Evolutionary conservation across 2,113 vertebrate species (phyloP).

Genomic region (Phyllopteryx taeniolatus): DNA sequence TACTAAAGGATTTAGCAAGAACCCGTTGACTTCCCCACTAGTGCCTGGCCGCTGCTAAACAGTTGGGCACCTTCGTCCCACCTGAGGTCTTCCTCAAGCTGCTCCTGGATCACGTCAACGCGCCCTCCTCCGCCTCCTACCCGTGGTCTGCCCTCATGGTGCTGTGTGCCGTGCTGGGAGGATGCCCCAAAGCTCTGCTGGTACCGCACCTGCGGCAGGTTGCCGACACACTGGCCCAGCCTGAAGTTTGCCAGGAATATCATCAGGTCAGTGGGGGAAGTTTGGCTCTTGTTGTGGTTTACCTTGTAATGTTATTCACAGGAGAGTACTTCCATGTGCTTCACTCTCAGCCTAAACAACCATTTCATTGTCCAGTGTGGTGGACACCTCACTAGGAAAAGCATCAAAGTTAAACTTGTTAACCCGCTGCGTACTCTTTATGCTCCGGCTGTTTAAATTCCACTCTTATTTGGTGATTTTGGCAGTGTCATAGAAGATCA

Average conservation of each 20-base stretch:
- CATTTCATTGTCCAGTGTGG: slow-evolving; percentile 7
- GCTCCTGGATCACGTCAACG: slow-evolving; percentile 72
- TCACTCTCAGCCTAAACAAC: slow-evolving; percentile 3
- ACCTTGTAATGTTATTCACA: slow-evolving; percentile 34
- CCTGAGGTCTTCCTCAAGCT: slow-evolving; percentile 85
- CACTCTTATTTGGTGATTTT: slow-evolving; percentile 38
- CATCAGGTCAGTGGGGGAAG: slow-evolving; percentile 78
- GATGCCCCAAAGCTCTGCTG: slow-evolving; percentile 76
- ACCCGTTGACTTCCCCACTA: slow-evolving; percentile 60
- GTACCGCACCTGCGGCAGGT: slow-evolving; percentile 76
- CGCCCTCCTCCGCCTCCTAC: slow-evolving; percentile 67
- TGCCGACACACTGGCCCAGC: slow-evolving; percentile 65
- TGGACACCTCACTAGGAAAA: slow-evolving; percentile 7
- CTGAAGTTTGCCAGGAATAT: slow-evolving; percentile 77
- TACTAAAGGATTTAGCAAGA: slow-evolving; percentile 33
- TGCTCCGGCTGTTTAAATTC: slow-evolving; percentile 40
- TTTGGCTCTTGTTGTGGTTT: slow-evolving; percentile 22
- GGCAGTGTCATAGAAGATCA: slow-evolving; percentile 30
- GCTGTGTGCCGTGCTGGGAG: slow-evolving; percentile 76
- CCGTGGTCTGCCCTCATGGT: slow-evolving; percentile 79
- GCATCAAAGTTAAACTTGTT: slow-evolving; percentile 26
- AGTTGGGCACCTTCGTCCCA: slow-evolving; percentile 85
- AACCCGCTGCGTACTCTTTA: background rate
- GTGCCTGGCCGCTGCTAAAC: slow-evolving; percentile 80
- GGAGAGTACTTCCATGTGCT: slow-evolving; percentile 12